Base-by-base conservation (phyloP, 2,113 vertebrate species). In the Cynoglossus semilaevis region DNA sequence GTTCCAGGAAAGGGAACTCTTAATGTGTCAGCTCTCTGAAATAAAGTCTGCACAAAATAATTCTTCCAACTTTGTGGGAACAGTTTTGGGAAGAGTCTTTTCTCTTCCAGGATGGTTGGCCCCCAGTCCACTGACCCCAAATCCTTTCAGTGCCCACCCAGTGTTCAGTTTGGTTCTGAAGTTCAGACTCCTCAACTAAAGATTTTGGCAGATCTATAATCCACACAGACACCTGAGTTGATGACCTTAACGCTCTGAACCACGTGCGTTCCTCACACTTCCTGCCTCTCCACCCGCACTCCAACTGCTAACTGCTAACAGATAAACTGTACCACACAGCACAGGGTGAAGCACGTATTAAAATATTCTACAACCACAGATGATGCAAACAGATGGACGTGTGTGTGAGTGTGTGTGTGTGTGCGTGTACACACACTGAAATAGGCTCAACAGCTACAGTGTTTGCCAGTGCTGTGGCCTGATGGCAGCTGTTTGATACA, bases 301-400 rank as follows among this genome's bases (percentile, higher is more conserved):
- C 22, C 6, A 29, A 29, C 22, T 29, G 22, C 22, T 29, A 29
- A 29, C 22, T 49, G n/a, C 45, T 9, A n/a, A 36, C 57, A 43
- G 15, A 34, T 22, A 42, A 10, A 17, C 43, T 35, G 34, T 7
- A 44, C 57, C 16, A 29, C 38, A 14, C 48, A 47, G 51, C 13
- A 17, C 46, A 51, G 45, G 22, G 58, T 57, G 35, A 17, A n/a
- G 17, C 40, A 29, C 17, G 41, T 41, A 51, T 8, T n/a, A 18
- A 43, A 7, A 14, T 15, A 54, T 41, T 35, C 35, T 53, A 36
- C 3, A 51, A 13, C 34, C 3, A 13, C 19, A 51, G 11, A 48
- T 42, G 11, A 52, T 38, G 42, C 48, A 61, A 56, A 62, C 65
- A 69, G 51, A 72, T 66, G 66, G 70, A 46, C 5, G 13, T 17